Conservation (phyloP, 2,797 vertebrate genomes). For the Mus minutoides region DNA sequence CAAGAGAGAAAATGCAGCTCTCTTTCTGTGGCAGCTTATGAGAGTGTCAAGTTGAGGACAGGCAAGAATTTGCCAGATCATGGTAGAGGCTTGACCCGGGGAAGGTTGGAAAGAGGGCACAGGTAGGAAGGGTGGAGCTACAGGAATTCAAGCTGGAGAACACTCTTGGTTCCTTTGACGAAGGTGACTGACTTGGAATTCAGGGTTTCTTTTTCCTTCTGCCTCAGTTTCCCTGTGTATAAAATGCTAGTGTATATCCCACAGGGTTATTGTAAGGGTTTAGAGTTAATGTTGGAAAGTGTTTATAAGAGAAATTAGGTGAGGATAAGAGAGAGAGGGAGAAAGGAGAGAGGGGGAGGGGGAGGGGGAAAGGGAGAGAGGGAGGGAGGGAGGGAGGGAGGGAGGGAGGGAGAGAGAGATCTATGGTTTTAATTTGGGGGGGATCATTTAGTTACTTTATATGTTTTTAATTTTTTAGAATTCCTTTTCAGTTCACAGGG, state of each 20-base stretch:
- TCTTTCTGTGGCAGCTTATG: neutral
- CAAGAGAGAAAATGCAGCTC: neutral
- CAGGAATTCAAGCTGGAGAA: neutral
- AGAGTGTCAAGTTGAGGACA: neutral
- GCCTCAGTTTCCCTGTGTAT: neutral
- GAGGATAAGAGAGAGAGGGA: neutral
- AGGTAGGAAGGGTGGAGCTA: accelerated
- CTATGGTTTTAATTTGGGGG: neutral
- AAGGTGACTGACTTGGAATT: neutral
- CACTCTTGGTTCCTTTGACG: neutral
- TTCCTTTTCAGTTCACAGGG: conserved; percentile 15
- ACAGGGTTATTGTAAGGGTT: neutral
- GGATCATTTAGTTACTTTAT: neutral
- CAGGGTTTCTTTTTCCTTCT: neutral
- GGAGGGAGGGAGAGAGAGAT: neutral
- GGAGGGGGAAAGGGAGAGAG: neutral
- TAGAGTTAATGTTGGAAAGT: conserved; percentile 23
- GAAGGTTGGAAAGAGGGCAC: neutral
- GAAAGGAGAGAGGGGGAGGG: neutral
- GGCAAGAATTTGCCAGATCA: neutral
- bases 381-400: neutral
- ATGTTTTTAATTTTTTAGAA: conserved; percentile 13
- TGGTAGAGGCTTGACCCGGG: neutral
- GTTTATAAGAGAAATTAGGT: neutral
- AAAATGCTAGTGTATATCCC: neutral